Evolutionary conservation across 1,140 invertebrate species (phyloP).

Genomic region (Drosophila parabipectinata): DNA sequence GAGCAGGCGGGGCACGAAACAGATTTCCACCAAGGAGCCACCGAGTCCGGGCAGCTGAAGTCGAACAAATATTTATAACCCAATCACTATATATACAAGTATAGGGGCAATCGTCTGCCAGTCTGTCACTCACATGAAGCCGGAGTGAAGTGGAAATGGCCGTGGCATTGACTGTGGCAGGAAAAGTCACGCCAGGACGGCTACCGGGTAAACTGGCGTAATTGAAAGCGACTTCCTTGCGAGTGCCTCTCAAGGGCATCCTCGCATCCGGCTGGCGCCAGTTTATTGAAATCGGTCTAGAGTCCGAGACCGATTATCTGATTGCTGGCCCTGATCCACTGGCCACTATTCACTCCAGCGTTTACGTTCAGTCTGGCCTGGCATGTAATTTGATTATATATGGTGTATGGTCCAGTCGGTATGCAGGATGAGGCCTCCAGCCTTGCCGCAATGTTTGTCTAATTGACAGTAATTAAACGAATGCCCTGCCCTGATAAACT

Average conservation of each 20-base stretch:
- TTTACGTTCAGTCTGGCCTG: conserved; percentile 4
- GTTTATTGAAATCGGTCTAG: conserved; percentile 58
- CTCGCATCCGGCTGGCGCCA: conserved; percentile 57
- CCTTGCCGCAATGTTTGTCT: conserved; percentile 57
- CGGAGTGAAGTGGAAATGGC: conserved; percentile 1
- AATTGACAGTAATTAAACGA: conserved; percentile 74
- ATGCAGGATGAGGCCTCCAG: conserved; percentile 7
- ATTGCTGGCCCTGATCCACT: conserved; percentile 49
- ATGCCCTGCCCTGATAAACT: conserved; percentile 8
- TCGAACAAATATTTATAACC: conserved; percentile 78
- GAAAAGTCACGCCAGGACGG: conserved; percentile 60
- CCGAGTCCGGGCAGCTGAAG: conserved; percentile 49
- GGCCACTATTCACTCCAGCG: background rate
- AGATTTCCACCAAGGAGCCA: conserved; percentile 53
- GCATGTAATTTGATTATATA: conserved; percentile 60
- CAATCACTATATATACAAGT: conserved; percentile 24
- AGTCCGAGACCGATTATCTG: conserved; percentile 54
- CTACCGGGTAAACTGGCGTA: conserved; percentile 60
- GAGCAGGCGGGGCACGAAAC: conserved; percentile 45
- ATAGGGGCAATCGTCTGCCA: background rate
- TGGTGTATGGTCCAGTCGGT: background rate
- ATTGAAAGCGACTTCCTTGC: conserved; percentile 77
- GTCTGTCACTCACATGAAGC: conserved; percentile 43
- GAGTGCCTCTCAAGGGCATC: conserved; percentile 56
- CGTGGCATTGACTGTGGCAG: conserved; percentile 48